Evolutionary conservation across 2,888 invertebrate species (phyloP), one percentile per base, ranked within the genome.

Genomic region (Heteromurus nitidus): DNA sequence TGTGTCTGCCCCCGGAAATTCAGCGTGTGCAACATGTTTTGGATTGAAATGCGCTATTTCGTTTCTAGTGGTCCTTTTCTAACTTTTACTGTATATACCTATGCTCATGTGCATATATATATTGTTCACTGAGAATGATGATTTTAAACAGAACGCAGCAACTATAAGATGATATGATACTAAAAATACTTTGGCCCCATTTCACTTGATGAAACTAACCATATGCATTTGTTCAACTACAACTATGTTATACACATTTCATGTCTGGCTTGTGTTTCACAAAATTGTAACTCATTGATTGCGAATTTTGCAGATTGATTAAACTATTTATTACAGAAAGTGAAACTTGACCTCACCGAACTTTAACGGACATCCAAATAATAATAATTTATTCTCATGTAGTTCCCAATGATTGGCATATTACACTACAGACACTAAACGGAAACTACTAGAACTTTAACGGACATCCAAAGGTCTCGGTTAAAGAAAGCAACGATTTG

Each of bases 131-230:
- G 5, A 9, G 36, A n/a, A n/a, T 36, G 36, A 36, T 36, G 36
- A 36, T 36, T 36, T 36, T 13, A 9, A 36, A 36, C 7, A 36
- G 36, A 13, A 5, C 7, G 13, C 7, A 36, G 36, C 36, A 13
- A 9, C 7, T 36, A 36, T 9, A 13, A 36, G 36, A 36, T 9
- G 5, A 36, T 36, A 36, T 36, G 13, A 36, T 36, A 69, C 79
- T 79, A 79, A 72, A 79, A 79, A 79, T 79, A 79, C 64, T 26
- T 65, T n/a, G 79, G 36, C 79, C 79, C 42, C 42, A 42, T 60
- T 79, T 65, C 55, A 18, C 50, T 36, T 13, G 13, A 36, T 36
- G 13, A 36, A 36, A 13, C 13, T 36, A 36, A 9, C 36, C n/a
- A n/a, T n/a, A n/a, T n/a, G n/a, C n/a, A n/a, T n/a, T n/a, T n/a